Evolutionary conservation across 2,113 vertebrate species (phyloP).

Genomic region (Epinephelus moara): DNA sequence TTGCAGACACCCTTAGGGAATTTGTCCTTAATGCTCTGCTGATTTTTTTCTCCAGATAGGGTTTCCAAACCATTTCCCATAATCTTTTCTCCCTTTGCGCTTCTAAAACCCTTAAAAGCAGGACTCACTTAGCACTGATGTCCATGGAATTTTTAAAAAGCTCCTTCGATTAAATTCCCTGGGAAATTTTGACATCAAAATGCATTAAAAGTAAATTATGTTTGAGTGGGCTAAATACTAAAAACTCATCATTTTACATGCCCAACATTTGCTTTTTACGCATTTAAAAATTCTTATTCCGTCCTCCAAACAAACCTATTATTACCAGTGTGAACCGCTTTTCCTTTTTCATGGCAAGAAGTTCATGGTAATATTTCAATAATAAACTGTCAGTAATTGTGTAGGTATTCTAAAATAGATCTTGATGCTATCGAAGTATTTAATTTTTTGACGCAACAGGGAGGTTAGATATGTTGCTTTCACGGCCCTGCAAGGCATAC

Average conservation of each 20-base stretch:
- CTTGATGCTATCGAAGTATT: not conserved
- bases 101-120: constrained; percentile 33
- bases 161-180: not conserved
- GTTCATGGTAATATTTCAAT: not conserved
- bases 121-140: constrained; percentile 26
- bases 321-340: not conserved
- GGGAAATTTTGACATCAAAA: not conserved
- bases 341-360: not conserved
- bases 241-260: not conserved
- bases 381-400: not conserved
- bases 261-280: not conserved
- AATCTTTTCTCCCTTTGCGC: constrained; percentile 46
- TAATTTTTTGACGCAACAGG: not conserved
- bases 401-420: not conserved
- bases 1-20: not conserved
- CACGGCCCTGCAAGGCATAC: not conserved
- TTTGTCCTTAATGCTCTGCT: constrained; percentile 8
- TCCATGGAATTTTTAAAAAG: constrained; percentile 23
- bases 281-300: not conserved
- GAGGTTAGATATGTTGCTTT: not conserved
- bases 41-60: not conserved
- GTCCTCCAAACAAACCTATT: not conserved
- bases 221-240: not conserved
- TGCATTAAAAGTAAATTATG: not conserved
- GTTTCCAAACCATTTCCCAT: constrained; percentile 1